Conservation (phyloP, 1,140 invertebrate species). For the Bombus ignitus region DNA sequence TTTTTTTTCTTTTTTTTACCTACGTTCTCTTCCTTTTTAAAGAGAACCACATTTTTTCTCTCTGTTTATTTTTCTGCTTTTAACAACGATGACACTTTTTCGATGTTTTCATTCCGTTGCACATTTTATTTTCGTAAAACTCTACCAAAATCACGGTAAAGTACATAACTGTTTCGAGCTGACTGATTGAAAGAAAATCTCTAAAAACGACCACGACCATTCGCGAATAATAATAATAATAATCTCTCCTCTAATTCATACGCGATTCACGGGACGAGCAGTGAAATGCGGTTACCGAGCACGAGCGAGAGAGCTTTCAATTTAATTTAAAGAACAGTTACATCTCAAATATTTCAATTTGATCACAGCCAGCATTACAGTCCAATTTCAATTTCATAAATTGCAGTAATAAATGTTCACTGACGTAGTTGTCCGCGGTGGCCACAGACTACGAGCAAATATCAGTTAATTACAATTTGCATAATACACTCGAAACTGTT, state of each 20-base stretch:
- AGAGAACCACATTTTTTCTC: not conserved
- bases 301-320: not conserved
- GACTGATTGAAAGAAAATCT: not conserved
- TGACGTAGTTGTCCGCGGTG: not conserved
- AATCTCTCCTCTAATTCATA: not conserved
- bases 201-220: not conserved
- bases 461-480: constrained; percentile 52
- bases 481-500: constrained; percentile 43
- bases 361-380: constrained; percentile 2
- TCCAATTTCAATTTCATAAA: constrained; percentile 40
- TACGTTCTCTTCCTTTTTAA: not conserved
- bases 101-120: too few relatives aligned
- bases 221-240: not conserved
- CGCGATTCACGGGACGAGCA: not conserved
- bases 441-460: constrained; percentile 9
- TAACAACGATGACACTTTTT: not conserved
- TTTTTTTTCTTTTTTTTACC: not conserved
- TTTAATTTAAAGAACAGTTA: constrained; percentile 27
- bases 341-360: constrained; percentile 22
- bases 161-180: not conserved
- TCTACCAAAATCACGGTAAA: not conserved
- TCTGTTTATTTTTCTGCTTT: not conserved
- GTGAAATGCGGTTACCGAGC: not conserved
- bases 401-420: constrained; percentile 17
- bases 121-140: not conserved